Conservation (phyloP, 2,888 invertebrate species). For the Synanthedon andrenaeformis region DNA sequence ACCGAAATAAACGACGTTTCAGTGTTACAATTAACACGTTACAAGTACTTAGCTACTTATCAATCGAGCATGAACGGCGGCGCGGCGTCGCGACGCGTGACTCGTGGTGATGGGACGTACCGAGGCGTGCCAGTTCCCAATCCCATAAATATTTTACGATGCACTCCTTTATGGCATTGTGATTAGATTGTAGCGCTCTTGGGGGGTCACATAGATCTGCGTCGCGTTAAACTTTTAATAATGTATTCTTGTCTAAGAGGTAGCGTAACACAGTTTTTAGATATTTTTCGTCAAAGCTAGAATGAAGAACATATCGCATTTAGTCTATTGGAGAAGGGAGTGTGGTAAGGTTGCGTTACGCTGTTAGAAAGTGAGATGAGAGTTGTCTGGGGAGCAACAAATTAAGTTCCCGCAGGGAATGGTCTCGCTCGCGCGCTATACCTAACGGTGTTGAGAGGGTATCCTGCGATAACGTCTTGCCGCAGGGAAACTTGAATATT, state of each 20-base stretch:
- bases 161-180: slow-evolving; percentile 53
- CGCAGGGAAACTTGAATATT: slow-evolving; percentile 65
- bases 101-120: slow-evolving; percentile 21
- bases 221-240: slow-evolving; percentile 47
- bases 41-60: neutral
- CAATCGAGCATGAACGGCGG: neutral
- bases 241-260: slow-evolving; percentile 17
- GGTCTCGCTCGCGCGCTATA: slow-evolving; percentile 28
- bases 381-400: slow-evolving; percentile 70
- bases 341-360: slow-evolving; percentile 65
- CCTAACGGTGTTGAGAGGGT: slow-evolving; percentile 44
- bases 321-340: slow-evolving; percentile 32
- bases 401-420: slow-evolving; percentile 64
- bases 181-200: slow-evolving; percentile 50
- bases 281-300: too few relatives aligned
- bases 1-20: too few relatives aligned
- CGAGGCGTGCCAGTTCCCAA: slow-evolving; percentile 46
- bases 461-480: slow-evolving; percentile 58
- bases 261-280: too few relatives aligned
- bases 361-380: slow-evolving; percentile 68
- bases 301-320: neutral
- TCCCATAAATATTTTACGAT: slow-evolving; percentile 58
- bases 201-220: slow-evolving; percentile 36
- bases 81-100: slow-evolving; percentile 2
- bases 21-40: neutral